Conservation (phyloP, 2,888 invertebrate species). For the Carabus problematicus region DNA sequence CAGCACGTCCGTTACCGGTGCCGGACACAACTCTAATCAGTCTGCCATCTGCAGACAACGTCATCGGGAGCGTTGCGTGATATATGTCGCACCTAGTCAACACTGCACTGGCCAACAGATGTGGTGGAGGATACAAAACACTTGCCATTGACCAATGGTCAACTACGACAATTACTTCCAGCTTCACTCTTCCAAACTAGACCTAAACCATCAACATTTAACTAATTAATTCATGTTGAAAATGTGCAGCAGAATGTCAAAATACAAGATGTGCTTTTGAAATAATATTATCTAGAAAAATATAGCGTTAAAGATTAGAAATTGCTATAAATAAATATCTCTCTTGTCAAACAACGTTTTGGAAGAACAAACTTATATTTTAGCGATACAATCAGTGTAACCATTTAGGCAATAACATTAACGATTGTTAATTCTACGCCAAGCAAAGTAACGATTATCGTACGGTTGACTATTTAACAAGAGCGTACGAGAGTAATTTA, state of each 20-base stretch:
- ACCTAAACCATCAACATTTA: too few species aligned
- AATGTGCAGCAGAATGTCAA: too few species aligned
- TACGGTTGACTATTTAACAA: constrained; percentile 8
- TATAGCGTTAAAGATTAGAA: too few species aligned
- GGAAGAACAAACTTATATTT: too few species aligned
- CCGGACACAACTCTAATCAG: constrained; percentile 8
- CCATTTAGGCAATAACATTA: background rate
- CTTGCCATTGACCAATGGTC: background rate
- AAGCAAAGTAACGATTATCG: background rate
- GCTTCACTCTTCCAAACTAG: background rate
- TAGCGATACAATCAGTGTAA: constrained; percentile 6
- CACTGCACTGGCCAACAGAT: background rate
- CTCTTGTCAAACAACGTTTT: too few species aligned
- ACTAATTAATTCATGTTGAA: too few species aligned
- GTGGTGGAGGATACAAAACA: constrained; percentile 5
- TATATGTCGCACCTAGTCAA: constrained; percentile 22
- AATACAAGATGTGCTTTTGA: too few species aligned
- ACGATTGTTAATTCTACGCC: constrained; percentile 5
- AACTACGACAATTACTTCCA: constrained; percentile 1
- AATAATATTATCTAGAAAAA: too few species aligned
- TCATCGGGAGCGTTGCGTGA: constrained; percentile 11
- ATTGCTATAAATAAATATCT: too few species aligned
- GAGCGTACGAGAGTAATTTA: constrained; percentile 19
- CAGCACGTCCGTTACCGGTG: constrained; percentile 14
- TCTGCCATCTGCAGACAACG: constrained; percentile 26